Base-by-base conservation (phyloP, 2,113 vertebrate genomes). In the Chinchilla lanigera region DNA sequence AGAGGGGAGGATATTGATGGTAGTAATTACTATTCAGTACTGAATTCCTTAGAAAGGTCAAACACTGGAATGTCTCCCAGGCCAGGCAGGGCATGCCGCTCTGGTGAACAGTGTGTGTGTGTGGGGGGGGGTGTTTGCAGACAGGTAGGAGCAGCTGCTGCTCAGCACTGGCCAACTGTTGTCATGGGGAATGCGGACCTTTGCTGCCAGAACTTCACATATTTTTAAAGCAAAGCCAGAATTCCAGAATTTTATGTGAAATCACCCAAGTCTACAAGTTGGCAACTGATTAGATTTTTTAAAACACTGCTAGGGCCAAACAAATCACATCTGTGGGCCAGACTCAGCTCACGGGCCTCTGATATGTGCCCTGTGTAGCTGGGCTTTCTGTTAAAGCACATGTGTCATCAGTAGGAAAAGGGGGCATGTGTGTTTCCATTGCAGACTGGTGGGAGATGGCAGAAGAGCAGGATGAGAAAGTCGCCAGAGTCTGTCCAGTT, bases 211-310 rank as follows among this genome's bases (percentile, higher is more conserved):
- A 84, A 56, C 67, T 52, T 94, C 16, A 65, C 61, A 54, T 87
- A 94, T 47, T 96, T 95, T 97, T 89, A 24, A 95, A 97, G 75
- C 35, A 67, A 96, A 97, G 63, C n/a, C 84, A 85, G 65, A 96
- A 90, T 75, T 84, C 50, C 69, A 93, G 80, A 90, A 80, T 88
- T 93, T 94, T 87, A 94, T 94, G 52, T 93, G 87, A 98, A 94
- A 87, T 97, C 84, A 90, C 56, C 52, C 71, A 96, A 92, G 58
- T 92, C 95, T 96, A 65, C 69, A 93, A 93, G 58, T 92, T 95
- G 85, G 94, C 92, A 93, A 88, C 67, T 52, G 50, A 83, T 61
- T 56, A 17, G 5, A 24, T 69, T 81, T 89, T 96, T 93, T 69
- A 60, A 33, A 95, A 67, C 38, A 82, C 16, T 54, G 17, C 41